phyloP scores from a whole-genome alignment of 2,888 invertebrate genomes.

The Patella depressa region DNA sequence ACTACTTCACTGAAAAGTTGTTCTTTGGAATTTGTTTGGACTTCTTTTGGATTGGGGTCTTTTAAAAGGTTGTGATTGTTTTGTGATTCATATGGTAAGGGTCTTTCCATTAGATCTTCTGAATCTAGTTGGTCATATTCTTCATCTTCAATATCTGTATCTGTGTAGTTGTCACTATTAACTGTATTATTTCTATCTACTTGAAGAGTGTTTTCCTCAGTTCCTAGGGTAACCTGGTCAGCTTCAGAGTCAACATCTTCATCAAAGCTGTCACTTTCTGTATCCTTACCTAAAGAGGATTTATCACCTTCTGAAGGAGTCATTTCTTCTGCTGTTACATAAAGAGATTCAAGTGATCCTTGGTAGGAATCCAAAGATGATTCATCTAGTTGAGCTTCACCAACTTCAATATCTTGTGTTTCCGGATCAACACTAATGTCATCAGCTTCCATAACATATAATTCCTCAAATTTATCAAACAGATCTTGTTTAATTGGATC shows the following conservation, averaged over 20 bases:
- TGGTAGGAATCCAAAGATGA: neutral
- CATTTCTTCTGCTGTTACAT: constrained; percentile 13
- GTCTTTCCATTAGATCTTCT: neutral
- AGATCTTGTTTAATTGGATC: constrained; percentile 6
- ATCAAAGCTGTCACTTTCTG: constrained; percentile 11
- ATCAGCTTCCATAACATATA: neutral
- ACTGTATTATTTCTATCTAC: neutral
- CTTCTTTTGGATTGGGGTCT: too few species aligned
- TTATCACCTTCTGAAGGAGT: constrained; percentile 12
- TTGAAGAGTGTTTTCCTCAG: neutral
- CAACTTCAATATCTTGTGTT: neutral
- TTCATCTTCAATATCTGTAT: constrained; percentile 12
- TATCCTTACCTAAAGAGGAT: neutral
- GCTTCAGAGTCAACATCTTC: constrained; percentile 13
- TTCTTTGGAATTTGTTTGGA: too few species aligned
- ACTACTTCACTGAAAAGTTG: too few species aligned
- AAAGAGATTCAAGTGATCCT: constrained; percentile 3
- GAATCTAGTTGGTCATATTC: neutral
- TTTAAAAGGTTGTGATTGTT: too few species aligned
- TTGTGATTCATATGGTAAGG: too few species aligned
- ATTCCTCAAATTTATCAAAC: constrained; percentile 6
- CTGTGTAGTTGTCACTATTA: neutral
- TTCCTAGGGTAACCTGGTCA: neutral
- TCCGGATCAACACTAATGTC: neutral
- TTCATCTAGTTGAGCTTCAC: neutral